Conservation (phyloP, 2,797 vertebrate genomes). For the Leptoclinus maculatus region DNA sequence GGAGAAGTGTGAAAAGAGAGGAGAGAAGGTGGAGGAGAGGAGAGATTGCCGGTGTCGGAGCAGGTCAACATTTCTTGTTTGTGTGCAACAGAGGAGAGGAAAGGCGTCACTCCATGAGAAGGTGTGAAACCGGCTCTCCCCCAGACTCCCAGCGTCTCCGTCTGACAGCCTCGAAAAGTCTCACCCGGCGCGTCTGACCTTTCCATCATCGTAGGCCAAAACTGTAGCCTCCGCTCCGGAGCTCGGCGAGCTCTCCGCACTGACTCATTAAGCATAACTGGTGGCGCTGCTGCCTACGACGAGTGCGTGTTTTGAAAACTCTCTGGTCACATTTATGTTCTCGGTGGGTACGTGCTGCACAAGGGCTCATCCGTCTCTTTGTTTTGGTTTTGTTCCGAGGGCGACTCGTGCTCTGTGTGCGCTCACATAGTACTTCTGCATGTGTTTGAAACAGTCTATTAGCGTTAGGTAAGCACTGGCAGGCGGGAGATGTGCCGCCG, state of each 20-base stretch:
- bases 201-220: slow-evolving; percentile 55
- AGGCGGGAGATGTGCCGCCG: slow-evolving; percentile 18
- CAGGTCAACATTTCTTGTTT: neutral
- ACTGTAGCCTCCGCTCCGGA: slow-evolving; percentile 27
- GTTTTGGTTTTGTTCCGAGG: slow-evolving; percentile 5
- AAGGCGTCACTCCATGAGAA: slow-evolving; percentile 21
- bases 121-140: slow-evolving; percentile 45
- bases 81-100: neutral
- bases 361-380: slow-evolving; percentile 8
- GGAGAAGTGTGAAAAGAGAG: neutral
- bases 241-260: neutral
- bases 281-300: slow-evolving; percentile 5
- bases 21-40: neutral
- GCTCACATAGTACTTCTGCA: slow-evolving; percentile 3
- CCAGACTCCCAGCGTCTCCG: slow-evolving; percentile 28
- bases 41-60: slow-evolving; percentile 1
- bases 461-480: slow-evolving; percentile 19
- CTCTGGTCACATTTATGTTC: slow-evolving; percentile 16
- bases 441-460: slow-evolving; percentile 17
- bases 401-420: slow-evolving; percentile 24
- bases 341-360: neutral
- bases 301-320: neutral
- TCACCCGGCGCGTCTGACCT: slow-evolving; percentile 59
- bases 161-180: slow-evolving; percentile 49
- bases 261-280: slow-evolving; percentile 44